Evolutionary conservation across 2,113 vertebrate species (phyloP), one percentile per base, ranked within the genome.

Genomic region (Podilymbus podiceps): DNA sequence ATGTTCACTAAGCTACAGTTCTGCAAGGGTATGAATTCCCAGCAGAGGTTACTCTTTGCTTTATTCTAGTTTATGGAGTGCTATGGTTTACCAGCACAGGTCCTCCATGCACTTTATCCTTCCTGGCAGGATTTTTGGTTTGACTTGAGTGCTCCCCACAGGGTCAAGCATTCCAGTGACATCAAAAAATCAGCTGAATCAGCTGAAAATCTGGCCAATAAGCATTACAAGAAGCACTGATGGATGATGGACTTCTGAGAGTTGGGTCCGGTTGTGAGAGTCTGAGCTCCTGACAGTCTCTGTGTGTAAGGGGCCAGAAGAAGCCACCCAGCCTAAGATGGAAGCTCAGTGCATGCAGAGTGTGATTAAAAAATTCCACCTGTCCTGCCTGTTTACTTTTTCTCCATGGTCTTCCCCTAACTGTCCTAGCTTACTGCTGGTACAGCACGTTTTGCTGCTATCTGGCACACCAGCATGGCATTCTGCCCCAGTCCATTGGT

Each of bases 311-410:
- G 31, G 66, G 50, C 17, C 31, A 81, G 52, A 47, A 84, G 40
- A 55, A 82, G n/a, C 31, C 40, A 91, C 12, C 10, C 27, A 71
- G 49, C 23, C 31, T 31, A 24, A 69, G 40, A 78, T 6, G 40
- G 49, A 69, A 92, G 22, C 8, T 63, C 82, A 42, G 17, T 24
- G 62, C 53, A 15, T 75, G 53, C 60, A 93, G 19, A 71, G 5
- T 0, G 0, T n/a, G 25, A 47, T 69, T 60, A 50, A 92, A 72
- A 56, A 8, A 47, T 31, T 17, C 23, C 27, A 59, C 10, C n/a
- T 67, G 33, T 35, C 40, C 46, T 56, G 18, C 2, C 0, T 18
- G 17, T 25, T 77, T n/a, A 72, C n/a, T 16, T 72, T 85, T 72
- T 63, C 42, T 35, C 77, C 59, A 30, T 4, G 3, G 8, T 68